Evolutionary conservation across 2,113 vertebrate genomes (phyloP).

Genomic region (Tupaia chinensis): DNA sequence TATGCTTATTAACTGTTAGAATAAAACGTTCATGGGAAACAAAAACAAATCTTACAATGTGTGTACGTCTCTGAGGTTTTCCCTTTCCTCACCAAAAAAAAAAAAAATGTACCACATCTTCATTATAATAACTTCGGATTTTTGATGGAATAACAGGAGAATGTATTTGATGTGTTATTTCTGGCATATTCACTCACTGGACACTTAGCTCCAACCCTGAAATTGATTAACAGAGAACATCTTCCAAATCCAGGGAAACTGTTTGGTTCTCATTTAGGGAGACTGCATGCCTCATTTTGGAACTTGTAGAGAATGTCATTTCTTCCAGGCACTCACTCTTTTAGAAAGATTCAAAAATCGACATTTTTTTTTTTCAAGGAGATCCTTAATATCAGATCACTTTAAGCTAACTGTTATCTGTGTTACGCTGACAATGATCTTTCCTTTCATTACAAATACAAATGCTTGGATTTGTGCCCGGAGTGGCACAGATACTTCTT

Average conservation of each 20-base stretch:
- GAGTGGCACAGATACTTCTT: not conserved
- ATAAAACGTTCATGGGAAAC: not conserved
- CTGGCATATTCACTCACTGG: not conserved
- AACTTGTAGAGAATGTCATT: not conserved
- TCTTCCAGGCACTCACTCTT: not conserved
- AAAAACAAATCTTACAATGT: not conserved
- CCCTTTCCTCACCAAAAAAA: not conserved
- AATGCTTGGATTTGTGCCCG: not conserved
- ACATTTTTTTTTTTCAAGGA: not conserved
- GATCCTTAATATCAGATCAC: not conserved
- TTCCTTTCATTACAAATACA: not conserved
- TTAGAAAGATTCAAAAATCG: not conserved
- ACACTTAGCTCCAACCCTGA: not conserved
- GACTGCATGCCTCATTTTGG: not conserved
- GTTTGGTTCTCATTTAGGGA: not conserved
- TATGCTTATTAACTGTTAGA: not conserved
- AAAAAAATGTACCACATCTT: constrained; percentile 5
- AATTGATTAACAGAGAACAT: not conserved
- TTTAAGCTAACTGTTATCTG: not conserved
- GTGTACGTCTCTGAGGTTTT: not conserved
- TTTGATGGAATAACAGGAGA: not conserved
- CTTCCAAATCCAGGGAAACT: not conserved
- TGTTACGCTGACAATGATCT: not conserved
- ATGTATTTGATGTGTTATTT: not conserved
- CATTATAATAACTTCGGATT: not conserved